Evolutionary conservation across 1,140 invertebrate species (phyloP).

Genomic region (Campoletis sonorensis): DNA sequence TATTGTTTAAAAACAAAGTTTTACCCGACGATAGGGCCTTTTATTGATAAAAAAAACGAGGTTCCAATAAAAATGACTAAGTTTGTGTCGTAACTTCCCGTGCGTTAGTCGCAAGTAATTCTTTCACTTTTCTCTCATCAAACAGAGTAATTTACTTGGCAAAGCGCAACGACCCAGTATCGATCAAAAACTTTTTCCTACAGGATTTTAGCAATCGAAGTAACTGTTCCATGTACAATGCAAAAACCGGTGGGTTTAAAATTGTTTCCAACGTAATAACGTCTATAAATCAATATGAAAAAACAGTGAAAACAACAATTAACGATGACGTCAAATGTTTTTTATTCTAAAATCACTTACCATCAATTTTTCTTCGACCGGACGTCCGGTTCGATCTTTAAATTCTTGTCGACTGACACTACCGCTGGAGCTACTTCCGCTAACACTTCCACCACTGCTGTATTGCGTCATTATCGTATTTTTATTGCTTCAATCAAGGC

Average conservation of each 20-base stretch:
- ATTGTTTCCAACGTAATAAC: no score
- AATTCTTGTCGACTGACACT: constrained; percentile 53
- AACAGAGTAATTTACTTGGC: constrained; percentile 40
- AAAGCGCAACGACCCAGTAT: constrained; percentile 59
- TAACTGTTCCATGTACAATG: no score
- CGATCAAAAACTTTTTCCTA: constrained; percentile 45
- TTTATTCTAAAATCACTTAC: constrained; percentile 52
- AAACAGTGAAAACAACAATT: no score
- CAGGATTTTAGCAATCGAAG: no score
- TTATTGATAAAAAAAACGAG: neutral
- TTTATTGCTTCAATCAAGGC: constrained; percentile 34
- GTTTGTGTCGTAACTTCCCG: neutral
- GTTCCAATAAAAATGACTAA: neutral
- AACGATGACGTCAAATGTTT: no score
- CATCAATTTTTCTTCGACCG: constrained; percentile 62
- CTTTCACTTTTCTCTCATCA: neutral
- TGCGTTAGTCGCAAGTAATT: neutral
- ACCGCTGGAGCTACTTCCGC: constrained; percentile 56
- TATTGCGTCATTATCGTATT: constrained; percentile 57
- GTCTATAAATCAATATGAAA: no score
- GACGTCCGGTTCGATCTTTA: constrained; percentile 49
- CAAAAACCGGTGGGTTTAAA: no score
- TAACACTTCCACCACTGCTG: constrained; percentile 61
- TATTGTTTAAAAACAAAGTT: no score
- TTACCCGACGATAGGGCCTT: no score